These are phyloP conservation scores for Vulpes vulpes DNA, from an alignment of 2,113 vertebrate genomes.

Conservation along the genomic window DNA sequence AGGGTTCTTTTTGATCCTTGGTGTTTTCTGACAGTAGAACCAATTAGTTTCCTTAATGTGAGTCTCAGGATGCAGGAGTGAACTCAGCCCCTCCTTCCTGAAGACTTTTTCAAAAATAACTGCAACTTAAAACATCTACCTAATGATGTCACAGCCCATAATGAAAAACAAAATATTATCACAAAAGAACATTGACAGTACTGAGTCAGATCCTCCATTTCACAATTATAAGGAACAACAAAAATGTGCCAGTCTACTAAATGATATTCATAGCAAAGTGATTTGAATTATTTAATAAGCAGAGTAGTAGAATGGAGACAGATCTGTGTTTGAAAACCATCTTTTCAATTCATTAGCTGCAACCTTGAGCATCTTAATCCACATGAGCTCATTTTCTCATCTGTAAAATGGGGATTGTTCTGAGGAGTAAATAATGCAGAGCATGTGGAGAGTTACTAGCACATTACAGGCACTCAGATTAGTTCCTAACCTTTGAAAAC, in stretches of 20 bases:
- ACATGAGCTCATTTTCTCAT: not conserved
- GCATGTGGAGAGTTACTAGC: not conserved
- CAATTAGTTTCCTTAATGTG: not conserved
- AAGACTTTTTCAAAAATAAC: not conserved
- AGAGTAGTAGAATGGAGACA: not conserved
- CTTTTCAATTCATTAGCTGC: not conserved
- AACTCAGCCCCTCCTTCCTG: not conserved
- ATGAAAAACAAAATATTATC: not conserved
- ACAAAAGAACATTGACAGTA: not conserved
- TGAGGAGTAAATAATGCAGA: conserved; percentile 3
- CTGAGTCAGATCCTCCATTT: not conserved
- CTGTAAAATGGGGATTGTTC: not conserved
- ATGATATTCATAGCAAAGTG: not conserved
- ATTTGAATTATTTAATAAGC: not conserved
- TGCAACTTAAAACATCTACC: not conserved
- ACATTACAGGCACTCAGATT: not conserved
- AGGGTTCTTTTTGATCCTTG: not conserved
- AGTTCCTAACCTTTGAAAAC: conserved; percentile 11
- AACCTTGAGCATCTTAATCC: conserved; percentile 2
- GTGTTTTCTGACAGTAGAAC: not conserved
- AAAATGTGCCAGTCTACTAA: not conserved
- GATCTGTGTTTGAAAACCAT: not conserved
- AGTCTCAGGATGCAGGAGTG: not conserved
- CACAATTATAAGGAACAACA: not conserved
- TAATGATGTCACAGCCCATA: not conserved